Base-by-base conservation (phyloP, 2,888 invertebrate species). In the Amaurobius ferox region DNA sequence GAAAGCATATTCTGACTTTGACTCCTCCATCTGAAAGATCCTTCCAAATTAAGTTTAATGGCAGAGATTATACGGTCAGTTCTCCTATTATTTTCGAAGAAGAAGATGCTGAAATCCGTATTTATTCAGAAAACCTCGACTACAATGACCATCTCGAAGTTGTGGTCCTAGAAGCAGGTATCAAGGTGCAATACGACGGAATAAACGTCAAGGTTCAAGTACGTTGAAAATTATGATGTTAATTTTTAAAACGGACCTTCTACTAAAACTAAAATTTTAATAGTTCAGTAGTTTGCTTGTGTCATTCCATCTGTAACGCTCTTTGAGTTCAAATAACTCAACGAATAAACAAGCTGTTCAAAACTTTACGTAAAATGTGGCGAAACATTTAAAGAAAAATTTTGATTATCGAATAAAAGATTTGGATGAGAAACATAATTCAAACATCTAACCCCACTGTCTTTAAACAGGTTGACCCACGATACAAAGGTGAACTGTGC, bases 101-200 rank as follows among this genome's bases (percentile, higher is more conserved):
- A 23, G 19, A 26, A 13, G 23, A 19, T 23, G 55, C 55, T 1
- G 23, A 55, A 23, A 55, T 55, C 23, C 29, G 29, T 32, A 26
- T 30, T 7, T 68, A 39, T 16, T 23, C 23, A 1, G 55, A 55
- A 23, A 55, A 55, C 2, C 23, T 23, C n/a, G 6, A 9, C 1
- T 30, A 16, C 11, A 29, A 32, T 7, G 29, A 64, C 23, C 55
- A 55, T 23, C 2, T 55, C 5, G 79, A 86, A 66, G 67, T 86
- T 5, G 48, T 73, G 6, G 72, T 35, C 16, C 28, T 30, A 5
- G 39, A 62, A 23, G 74, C 73, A 13, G 79, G 79, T 19, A 26
- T 86, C 23, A 86, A 26, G n/a, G 80, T 89, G 5, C 39, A 44
- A 0, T 88, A 86, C 30, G 88, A 89, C 35, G 89, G 89, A 23